Evolutionary conservation across 2,113 vertebrate species (phyloP).

Genomic region (Triplophysa dalaica): DNA sequence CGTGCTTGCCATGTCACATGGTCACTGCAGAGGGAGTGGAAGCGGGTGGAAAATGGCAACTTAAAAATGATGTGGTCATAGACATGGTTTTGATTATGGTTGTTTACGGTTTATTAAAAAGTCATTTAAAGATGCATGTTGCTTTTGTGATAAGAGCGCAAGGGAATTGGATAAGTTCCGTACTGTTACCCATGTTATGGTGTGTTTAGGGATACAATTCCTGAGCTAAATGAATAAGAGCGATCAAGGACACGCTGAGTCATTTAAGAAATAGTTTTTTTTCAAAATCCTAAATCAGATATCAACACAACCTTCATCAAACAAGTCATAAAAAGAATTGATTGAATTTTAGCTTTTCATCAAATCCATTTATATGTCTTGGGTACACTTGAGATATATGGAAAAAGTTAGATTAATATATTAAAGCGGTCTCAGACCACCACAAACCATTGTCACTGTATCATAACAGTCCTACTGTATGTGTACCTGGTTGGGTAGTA

Average conservation of each 20-base stretch:
- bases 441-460: no score
- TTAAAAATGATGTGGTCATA: neutral
- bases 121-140: neutral
- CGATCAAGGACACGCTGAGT: neutral
- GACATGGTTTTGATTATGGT: neutral
- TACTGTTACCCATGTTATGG: neutral
- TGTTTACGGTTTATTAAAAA: neutral
- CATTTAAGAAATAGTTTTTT: neutral
- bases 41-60: neutral
- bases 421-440: no score
- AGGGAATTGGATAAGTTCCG: neutral
- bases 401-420: no score
- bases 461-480: no score
- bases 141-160: neutral
- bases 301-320: no score
- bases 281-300: no score
- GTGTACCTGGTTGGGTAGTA: constrained; percentile 20
- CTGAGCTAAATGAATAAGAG: no score
- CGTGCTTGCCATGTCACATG: constrained; percentile 1
- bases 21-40: neutral
- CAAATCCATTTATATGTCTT: no score
- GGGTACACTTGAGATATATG: no score
- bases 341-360: no score
- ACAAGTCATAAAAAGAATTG: no score
- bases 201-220: no score